Evolutionary conservation across 2,797 vertebrate genomes (phyloP), one percentile per base, ranked within the genome.

Genomic region (Lateolabrax maculatus): DNA sequence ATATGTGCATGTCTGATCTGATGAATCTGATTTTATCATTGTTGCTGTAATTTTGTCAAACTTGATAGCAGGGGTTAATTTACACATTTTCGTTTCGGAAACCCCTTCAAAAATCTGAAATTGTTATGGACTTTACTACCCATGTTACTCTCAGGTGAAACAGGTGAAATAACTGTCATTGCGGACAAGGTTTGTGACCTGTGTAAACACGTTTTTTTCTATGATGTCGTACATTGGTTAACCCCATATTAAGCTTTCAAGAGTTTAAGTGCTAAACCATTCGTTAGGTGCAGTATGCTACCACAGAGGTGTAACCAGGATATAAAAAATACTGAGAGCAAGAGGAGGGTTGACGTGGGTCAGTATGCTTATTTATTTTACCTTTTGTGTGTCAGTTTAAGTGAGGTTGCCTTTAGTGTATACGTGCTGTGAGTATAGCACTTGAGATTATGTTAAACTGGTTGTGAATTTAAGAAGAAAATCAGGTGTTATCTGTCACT

Each of bases 81-180:
- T n/a, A n/a, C n/a, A n/a, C n/a, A n/a, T n/a, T n/a, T 29, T 5
- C 19, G n/a, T 25, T 51, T 44, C 29, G 49, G 68, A 84, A 80
- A 80, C 15, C 19, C 73, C 70, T 73, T 15, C 6, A n/a, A 21
- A 79, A 73, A 41, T 46, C 6, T 25, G 3, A 44, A n/a, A 52
- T n/a, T 2, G 0, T 49, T 9, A 4, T 31, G 9, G 8, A 41
- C 15, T 56, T 60, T 10, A 41, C 19, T 18, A n/a, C 27, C 10
- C 8, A 69, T 9, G 9, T 39, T 8, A 15, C 15, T n/a, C 23
- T 21, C 4, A 70, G 13, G 8, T 61, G 7, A 69, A 39, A 25
- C 7, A 29, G 12, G n/a, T 63, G 4, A 55, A 34, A 34, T 1
- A 31, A 6, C 34, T 51, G 19, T 13, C 4, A 13, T 10, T 13